Evolutionary conservation across 2,113 vertebrate species (phyloP).

Genomic region (Chaetorhynchus papuensis): DNA sequence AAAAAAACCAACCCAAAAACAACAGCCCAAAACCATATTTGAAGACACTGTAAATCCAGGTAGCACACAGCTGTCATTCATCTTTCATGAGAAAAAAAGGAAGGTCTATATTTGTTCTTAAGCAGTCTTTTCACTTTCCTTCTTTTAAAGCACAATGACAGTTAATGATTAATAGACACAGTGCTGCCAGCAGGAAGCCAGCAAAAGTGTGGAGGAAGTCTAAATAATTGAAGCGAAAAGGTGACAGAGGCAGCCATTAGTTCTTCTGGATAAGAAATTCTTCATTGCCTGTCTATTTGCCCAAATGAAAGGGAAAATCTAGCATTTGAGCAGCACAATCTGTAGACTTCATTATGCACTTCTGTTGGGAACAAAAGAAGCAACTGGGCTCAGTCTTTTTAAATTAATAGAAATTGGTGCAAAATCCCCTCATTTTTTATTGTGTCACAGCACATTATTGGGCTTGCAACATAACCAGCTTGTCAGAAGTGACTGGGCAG

Average conservation of each 20-base stretch:
- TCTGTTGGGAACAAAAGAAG: background rate
- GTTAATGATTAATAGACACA: constrained; percentile 68
- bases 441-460: background rate
- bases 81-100: background rate
- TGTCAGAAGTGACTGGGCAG: background rate
- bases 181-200: constrained; percentile 62
- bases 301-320: constrained; percentile 12
- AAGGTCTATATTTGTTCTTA: constrained; percentile 25
- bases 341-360: background rate
- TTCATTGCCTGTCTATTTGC: constrained; percentile 39
- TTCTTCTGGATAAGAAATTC: constrained; percentile 41
- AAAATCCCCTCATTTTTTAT: background rate
- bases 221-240: constrained; percentile 70
- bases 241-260: constrained; percentile 50
- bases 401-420: background rate
- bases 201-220: constrained; percentile 19
- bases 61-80: background rate
- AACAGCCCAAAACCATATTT: background rate
- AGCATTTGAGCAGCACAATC: background rate
- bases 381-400: background rate
- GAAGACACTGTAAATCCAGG: background rate
- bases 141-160: constrained; percentile 44
- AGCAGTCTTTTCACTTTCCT: background rate
- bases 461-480: background rate
- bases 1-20: background rate